Base-by-base conservation (phyloP, 2,797 vertebrate genomes). In the Phrynocephalus guinanensis region DNA sequence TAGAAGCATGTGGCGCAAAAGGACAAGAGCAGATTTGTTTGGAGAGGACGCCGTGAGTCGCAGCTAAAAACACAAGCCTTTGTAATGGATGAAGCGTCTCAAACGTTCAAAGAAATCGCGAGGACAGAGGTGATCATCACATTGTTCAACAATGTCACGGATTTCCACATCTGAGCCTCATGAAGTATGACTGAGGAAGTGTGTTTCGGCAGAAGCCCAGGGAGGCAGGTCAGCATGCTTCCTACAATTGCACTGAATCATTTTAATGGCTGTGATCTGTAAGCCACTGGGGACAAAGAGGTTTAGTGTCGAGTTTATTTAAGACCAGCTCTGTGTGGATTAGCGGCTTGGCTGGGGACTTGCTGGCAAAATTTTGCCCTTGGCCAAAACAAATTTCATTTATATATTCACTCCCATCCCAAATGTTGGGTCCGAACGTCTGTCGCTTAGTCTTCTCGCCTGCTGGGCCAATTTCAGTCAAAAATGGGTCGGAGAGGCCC, bases 341-440 rank as follows among this genome's bases (percentile, higher is more conserved):
- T 88, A 91, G 22, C 68, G 2, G 72, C 88, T 95, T 89, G 88
- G 83, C 75, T 91, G 92, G n/a, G 83, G 82, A 82, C 66, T 86
- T 89, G 50, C 86, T 90, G 87, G 84, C 16, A 94, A 92, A 91
- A 90, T 87, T 92, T 89, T 91, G 63, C 66, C 70, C 76, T 88
- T 89, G 90, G 33, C n/a, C 70, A 91, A 91, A 91, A 86, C 86
- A 85, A 82, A 90, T 89, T 77, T 91, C 33, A 92, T 93, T 94
- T 90, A 73, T 90, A 73, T 91, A 93, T 92, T 87, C 33, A 76
- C 91, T 88, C 76, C 3, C 91, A 91, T 91, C 70, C 38, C 86
- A 86, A 82, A 5, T 90, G 94, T 83, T 89, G 78, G 79, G 73
- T 38, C 33, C 60, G 79, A 91, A 88, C 4, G 20, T 50, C 78